Conservation (phyloP, 1,140 invertebrate genomes). For the Centruroides vittatus region DNA sequence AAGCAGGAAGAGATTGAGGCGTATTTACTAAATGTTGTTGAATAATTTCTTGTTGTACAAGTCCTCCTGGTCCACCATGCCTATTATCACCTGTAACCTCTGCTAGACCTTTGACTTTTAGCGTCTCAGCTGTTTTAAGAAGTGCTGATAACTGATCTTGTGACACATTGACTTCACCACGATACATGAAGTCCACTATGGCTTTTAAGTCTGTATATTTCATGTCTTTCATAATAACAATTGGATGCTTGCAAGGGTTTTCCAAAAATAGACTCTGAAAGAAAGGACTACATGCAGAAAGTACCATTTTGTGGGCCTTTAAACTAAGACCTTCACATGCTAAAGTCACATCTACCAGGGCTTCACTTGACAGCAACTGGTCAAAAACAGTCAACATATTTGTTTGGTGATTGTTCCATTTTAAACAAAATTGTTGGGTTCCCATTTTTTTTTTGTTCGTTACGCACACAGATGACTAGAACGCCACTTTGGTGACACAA, state of each 20-base stretch:
- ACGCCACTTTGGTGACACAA: too few relatives aligned
- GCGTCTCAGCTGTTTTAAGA: slow-evolving; percentile 61
- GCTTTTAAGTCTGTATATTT: slow-evolving; percentile 67
- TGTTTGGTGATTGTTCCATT: slow-evolving; percentile 89
- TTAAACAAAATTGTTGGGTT: slow-evolving; percentile 73
- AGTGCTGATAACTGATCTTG: slow-evolving; percentile 63
- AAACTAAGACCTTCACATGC: slow-evolving; percentile 56
- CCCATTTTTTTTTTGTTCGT: not conserved
- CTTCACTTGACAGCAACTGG: slow-evolving; percentile 72
- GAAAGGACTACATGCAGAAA: slow-evolving; percentile 76
- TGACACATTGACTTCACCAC: slow-evolving; percentile 74
- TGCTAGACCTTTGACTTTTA: slow-evolving; percentile 71
- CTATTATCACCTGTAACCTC: slow-evolving; percentile 43
- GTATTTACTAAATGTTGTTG: not conserved
- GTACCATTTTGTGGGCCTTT: slow-evolving; percentile 73
- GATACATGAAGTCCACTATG: slow-evolving; percentile 83
- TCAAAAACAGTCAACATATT: slow-evolving; percentile 85
- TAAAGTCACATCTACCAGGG: slow-evolving; percentile 57
- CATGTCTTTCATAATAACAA: slow-evolving; percentile 69
- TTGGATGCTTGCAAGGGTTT: slow-evolving; percentile 62
- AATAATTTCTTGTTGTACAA: not conserved
- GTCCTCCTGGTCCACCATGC: not conserved
- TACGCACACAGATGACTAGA: too few relatives aligned
- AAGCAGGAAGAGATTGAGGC: slow-evolving; percentile 1
- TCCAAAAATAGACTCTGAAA: slow-evolving; percentile 66